Evolutionary conservation across 2,113 vertebrate genomes (phyloP).

Genomic region (Syrrhaptes paradoxus): DNA sequence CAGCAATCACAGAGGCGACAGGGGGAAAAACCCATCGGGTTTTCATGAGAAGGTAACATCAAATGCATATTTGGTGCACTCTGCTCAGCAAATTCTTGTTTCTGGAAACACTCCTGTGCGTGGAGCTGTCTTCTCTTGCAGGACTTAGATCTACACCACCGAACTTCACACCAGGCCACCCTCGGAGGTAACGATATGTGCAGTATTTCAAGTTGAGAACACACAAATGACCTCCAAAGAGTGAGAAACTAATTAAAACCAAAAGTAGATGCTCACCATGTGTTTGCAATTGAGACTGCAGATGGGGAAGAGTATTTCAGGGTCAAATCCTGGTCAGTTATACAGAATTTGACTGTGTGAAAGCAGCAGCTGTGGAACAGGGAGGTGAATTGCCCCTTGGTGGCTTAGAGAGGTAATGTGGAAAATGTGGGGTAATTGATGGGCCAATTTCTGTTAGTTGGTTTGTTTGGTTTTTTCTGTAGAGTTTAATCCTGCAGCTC

Average conservation of each 20-base stretch:
- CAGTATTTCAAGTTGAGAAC: neutral
- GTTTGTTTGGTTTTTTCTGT: neutral
- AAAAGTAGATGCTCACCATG: neutral
- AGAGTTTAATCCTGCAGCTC: neutral
- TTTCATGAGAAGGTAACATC: neutral
- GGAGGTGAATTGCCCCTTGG: neutral
- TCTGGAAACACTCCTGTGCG: neutral
- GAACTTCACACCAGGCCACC: neutral
- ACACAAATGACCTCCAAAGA: neutral
- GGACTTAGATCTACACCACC: neutral
- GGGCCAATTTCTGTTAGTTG: neutral
- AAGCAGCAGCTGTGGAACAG: neutral
- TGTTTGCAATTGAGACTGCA: neutral
- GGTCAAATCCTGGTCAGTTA: neutral
- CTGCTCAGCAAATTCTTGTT: neutral
- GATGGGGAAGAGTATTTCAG: neutral
- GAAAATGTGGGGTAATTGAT: neutral
- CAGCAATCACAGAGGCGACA: neutral
- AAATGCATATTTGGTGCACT: neutral
- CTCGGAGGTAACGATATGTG: neutral
- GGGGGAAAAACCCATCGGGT: accelerated
- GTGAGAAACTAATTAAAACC: conserved; percentile 33
- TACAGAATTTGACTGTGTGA: neutral
- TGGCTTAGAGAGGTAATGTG: neutral
- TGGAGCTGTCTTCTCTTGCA: neutral